Percentiles rank a stretch among this genome's conserved stretches.
Conservation (phyloP, 2,888 invertebrate genomes). For the Lasioglossum lativentre region DNA sequence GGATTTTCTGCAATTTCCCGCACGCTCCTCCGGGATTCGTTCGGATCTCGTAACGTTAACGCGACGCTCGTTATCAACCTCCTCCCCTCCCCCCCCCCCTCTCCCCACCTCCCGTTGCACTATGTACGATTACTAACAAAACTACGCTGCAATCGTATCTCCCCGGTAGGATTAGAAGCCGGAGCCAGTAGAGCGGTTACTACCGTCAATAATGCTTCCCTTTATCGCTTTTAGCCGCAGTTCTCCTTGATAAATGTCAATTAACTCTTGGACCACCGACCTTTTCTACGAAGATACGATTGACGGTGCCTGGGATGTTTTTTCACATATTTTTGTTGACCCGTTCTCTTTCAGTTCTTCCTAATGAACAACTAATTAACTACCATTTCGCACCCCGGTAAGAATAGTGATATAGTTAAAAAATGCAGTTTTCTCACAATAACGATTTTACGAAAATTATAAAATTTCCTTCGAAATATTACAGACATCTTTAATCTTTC, state of each 20-base stretch:
- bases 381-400: too few relatives aligned
- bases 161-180: not conserved
- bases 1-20: slow-evolving; percentile 22
- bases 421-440: too few relatives aligned
- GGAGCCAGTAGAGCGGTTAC: slow-evolving; percentile 30
- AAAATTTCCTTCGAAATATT: too few relatives aligned
- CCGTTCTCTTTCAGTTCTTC: too few relatives aligned
- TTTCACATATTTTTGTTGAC: too few relatives aligned
- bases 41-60: slow-evolving; percentile 25
- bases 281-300: not conserved
- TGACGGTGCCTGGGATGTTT: not conserved
- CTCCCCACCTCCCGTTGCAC: not conserved
- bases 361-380: too few relatives aligned
- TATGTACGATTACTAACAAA: slow-evolving; percentile 43
- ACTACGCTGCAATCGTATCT: slow-evolving; percentile 31
- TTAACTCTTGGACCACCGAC: not conserved
- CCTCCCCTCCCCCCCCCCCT: not conserved
- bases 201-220: slow-evolving; percentile 36
- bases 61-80: slow-evolving; percentile 33
- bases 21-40: not conserved
- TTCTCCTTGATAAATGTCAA: slow-evolving; percentile 37
- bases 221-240: slow-evolving; percentile 3
- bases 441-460: too few relatives aligned
- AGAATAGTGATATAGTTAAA: too few relatives aligned
- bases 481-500: too few relatives aligned